Evolutionary conservation across 2,888 invertebrate species (phyloP).

Genomic region (Saturnia pavonia): DNA sequence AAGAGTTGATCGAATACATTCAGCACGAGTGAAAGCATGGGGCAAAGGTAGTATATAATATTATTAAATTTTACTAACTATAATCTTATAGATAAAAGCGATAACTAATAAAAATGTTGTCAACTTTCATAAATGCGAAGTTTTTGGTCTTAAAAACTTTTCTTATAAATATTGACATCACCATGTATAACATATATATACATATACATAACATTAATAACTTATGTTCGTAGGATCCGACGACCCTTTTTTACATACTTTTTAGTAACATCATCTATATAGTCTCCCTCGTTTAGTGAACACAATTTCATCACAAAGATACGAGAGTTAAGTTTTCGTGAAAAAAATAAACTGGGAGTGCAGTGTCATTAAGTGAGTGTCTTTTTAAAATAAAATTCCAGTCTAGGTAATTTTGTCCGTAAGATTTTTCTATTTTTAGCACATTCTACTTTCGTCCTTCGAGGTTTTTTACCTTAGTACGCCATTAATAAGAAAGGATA

Average conservation of each 20-base stretch:
- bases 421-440: background rate
- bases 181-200: too few species aligned
- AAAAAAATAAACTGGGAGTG: background rate
- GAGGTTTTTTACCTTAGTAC: background rate
- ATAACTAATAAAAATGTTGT: background rate
- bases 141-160: conserved; percentile 40
- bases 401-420: conserved; percentile 4
- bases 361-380: conserved; percentile 3
- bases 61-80: too few species aligned
- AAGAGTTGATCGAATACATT: too few species aligned
- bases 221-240: conserved; percentile 38
- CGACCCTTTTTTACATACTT: conserved; percentile 54
- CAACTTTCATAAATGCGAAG: background rate
- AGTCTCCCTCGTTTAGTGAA: conserved; percentile 11
- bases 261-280: conserved; percentile 18
- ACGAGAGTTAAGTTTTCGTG: background rate
- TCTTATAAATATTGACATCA: conserved; percentile 57
- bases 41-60: too few species aligned
- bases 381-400: background rate
- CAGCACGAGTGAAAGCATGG: too few species aligned
- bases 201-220: conserved; percentile 53
- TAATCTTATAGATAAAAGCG: background rate
- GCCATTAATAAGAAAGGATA: background rate
- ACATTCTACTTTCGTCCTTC: background rate
- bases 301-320: conserved; percentile 17